These are phyloP conservation scores for Merops nubicus DNA, from an alignment of 2,113 vertebrate species.

Conservation along the genomic window DNA sequence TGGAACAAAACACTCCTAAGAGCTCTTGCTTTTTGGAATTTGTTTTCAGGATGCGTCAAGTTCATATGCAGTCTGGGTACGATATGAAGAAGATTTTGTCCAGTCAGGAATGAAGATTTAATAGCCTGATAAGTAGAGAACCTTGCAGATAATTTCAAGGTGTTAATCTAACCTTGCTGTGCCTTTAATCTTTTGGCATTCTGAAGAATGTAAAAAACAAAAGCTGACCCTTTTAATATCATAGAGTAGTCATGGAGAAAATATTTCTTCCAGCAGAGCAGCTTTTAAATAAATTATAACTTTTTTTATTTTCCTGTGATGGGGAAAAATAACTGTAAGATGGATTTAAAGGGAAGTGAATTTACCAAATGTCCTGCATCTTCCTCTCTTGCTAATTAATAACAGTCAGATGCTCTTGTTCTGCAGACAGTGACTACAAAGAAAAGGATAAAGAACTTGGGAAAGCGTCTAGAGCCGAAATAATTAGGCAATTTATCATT, in stretches of 20 bases:
- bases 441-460: constrained; percentile 25
- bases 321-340: constrained; percentile 26
- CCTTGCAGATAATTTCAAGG: constrained; percentile 36
- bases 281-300: constrained; percentile 65
- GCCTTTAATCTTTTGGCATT: constrained; percentile 23
- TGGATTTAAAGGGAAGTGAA: constrained; percentile 43
- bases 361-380: constrained; percentile 50
- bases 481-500: constrained; percentile 69
- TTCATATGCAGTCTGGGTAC: not conserved
- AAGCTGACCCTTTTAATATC: constrained; percentile 40
- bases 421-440: constrained; percentile 55
- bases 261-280: constrained; percentile 18
- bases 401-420: constrained; percentile 61
- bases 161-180: constrained; percentile 48
- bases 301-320: not conserved
- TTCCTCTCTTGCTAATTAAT: constrained; percentile 58
- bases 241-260: constrained; percentile 24
- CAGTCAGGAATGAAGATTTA: constrained; percentile 36
- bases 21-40: not conserved
- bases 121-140: constrained; percentile 34
- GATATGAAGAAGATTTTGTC: not conserved
- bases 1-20: constrained; percentile 17
- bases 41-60: not conserved
- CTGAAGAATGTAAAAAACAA: constrained; percentile 9
- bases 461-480: constrained; percentile 49